These are phyloP conservation scores for Elephas maximus DNA, from an alignment of 2,113 vertebrate genomes.

Conservation along the genomic window DNA sequence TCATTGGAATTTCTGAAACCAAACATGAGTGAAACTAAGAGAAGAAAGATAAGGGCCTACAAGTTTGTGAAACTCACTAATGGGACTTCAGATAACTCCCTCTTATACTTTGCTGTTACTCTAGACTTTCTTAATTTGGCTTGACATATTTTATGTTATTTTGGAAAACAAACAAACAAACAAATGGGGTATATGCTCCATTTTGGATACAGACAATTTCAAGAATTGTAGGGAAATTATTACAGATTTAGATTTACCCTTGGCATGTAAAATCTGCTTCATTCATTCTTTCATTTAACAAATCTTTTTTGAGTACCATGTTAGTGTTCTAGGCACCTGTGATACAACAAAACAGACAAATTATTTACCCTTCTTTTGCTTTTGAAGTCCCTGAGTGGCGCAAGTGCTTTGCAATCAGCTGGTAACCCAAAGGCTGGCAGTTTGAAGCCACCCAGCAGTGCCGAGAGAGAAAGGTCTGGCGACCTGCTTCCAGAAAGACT, in stretches of 20 bases:
- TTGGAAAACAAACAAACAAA: neutral
- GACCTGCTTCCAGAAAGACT: neutral
- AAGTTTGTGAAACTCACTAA: slow-evolving; percentile 14
- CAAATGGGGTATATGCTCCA: neutral
- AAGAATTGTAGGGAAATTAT: neutral
- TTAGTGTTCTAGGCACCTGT: neutral
- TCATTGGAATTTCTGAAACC: slow-evolving; percentile 57
- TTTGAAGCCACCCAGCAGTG: neutral
- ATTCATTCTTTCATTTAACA: neutral
- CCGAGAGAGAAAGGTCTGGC: neutral
- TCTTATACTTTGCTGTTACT: neutral
- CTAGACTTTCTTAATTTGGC: neutral
- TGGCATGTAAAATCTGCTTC: neutral
- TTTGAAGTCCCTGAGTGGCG: neutral
- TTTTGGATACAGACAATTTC: neutral
- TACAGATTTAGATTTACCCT: neutral
- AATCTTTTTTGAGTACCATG: neutral
- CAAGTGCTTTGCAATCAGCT: neutral
- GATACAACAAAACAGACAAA: neutral
- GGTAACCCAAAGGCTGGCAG: neutral
- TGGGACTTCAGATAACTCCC: neutral
- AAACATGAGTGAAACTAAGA: slow-evolving; percentile 57
- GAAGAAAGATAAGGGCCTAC: slow-evolving; percentile 36
- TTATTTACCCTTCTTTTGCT: neutral
- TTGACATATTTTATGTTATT: neutral